A percentile compares a stretch with the other conserved stretches of the same genome.
Conservation (phyloP, 1,140 invertebrate species). For the Rhynchophorus ferrugineus region DNA sequence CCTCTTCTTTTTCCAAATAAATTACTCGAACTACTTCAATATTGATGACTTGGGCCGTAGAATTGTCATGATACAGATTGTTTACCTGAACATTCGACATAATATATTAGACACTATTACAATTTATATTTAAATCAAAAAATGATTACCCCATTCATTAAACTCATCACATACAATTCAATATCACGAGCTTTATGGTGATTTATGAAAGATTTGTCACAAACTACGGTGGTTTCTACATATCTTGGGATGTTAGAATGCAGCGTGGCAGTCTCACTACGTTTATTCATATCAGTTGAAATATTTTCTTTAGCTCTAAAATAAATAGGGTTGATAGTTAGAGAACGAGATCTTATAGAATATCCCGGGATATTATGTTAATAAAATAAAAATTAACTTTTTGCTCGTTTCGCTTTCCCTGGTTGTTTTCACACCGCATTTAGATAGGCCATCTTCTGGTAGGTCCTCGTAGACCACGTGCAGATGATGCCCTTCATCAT, state of each 20-base stretch:
- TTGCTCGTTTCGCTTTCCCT: neutral
- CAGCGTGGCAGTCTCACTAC: no score
- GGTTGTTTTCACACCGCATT: constrained; percentile 19
- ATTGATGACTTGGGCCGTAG: constrained; percentile 60
- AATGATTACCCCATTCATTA: constrained; percentile 59
- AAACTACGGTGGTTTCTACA: constrained; percentile 57
- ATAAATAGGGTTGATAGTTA: no score
- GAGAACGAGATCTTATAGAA: no score
- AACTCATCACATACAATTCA: constrained; percentile 57
- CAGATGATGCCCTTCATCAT: constrained; percentile 43
- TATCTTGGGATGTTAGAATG: constrained; percentile 46
- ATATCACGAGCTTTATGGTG: constrained; percentile 53
- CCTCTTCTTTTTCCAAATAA: constrained; percentile 45
- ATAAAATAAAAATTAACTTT: no score
- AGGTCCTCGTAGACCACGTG: constrained; percentile 43
- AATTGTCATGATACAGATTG: constrained; percentile 54
- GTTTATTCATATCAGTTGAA: no score
- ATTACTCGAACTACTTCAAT: constrained; percentile 55
- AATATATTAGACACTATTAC: neutral
- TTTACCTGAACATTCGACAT: constrained; percentile 44
- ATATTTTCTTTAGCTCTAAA: no score
- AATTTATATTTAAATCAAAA: neutral
- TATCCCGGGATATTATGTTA: no score
- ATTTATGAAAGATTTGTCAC: constrained; percentile 57
- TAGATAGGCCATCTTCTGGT: constrained; percentile 10